These are phyloP conservation scores for Macaria liturata DNA, from an alignment of 2,888 invertebrate genomes.

Conservation along the genomic window DNA sequence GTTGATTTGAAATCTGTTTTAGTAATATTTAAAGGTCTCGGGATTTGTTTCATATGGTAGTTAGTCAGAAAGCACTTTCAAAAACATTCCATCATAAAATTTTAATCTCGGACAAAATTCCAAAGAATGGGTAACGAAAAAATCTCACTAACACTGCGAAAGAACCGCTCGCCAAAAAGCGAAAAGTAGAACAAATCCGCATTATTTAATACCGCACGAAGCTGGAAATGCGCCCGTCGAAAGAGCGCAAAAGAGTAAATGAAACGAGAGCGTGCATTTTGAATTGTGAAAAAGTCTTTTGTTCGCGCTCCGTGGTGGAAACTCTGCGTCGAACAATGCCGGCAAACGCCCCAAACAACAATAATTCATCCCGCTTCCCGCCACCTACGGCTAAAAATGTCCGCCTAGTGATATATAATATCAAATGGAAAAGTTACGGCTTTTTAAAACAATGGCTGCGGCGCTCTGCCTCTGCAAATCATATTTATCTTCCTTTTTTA, in stretches of 20 bases:
- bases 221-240: conserved; percentile 78
- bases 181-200: conserved; percentile 70
- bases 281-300: conserved; percentile 81
- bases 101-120: conserved; percentile 39
- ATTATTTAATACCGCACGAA: conserved; percentile 76
- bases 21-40: no score
- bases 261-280: conserved; percentile 81
- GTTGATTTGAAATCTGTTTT: no score
- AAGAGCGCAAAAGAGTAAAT: conserved; percentile 81
- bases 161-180: conserved; percentile 55
- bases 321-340: conserved; percentile 75
- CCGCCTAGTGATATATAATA: conserved; percentile 80
- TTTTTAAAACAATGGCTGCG: conserved; percentile 78
- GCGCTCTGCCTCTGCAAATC: conserved; percentile 63
- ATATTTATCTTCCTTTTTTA: conserved; percentile 47
- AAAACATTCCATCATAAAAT: conserved; percentile 18
- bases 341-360: conserved; percentile 79
- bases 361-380: conserved; percentile 82
- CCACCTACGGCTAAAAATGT: conserved; percentile 83
- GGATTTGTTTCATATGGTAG: no score
- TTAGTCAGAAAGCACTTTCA: no score
- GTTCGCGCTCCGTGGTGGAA: conserved; percentile 70
- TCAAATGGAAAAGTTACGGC: conserved; percentile 79
- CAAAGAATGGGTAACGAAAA: conserved; percentile 43
- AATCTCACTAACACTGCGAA: conserved; percentile 39